Evolutionary conservation across 2,888 invertebrate species (phyloP).

Genomic region (Nowickia ferox): DNA sequence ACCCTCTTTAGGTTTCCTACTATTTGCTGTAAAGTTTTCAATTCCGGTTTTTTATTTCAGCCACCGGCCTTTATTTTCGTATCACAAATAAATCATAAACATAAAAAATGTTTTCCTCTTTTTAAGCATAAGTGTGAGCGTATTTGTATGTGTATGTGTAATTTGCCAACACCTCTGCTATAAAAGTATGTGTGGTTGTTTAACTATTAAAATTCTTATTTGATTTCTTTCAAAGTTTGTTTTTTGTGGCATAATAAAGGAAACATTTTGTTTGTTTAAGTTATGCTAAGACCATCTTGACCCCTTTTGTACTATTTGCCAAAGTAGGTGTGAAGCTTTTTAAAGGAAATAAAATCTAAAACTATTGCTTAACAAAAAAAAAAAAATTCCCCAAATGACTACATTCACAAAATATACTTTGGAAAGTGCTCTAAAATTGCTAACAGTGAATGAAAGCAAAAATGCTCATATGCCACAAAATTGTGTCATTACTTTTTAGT

Average conservation of each 20-base stretch:
- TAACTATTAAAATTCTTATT: conserved; percentile 29
- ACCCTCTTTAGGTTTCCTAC: not conserved
- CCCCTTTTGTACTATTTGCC: conserved; percentile 47
- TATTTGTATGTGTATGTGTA: not conserved
- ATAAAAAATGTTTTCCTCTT: conserved; percentile 19
- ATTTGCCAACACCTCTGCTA: not conserved
- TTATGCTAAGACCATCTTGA: conserved; percentile 50
- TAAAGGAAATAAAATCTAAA: conserved; percentile 13
- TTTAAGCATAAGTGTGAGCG: not conserved
- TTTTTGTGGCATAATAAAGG: conserved; percentile 32
- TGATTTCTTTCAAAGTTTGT: not conserved
- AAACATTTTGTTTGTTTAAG: conserved; percentile 61
- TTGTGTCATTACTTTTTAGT: conserved; percentile 24
- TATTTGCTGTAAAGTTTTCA: not conserved
- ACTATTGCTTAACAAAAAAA: conserved; percentile 12
- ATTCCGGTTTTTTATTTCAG: not conserved
- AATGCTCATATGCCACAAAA: not conserved
- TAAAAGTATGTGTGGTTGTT: not conserved
- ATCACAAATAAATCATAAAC: conserved; percentile 59
- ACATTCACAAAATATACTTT: not conserved
- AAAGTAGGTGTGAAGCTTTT: not conserved
- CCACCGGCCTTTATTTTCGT: conserved; percentile 24
- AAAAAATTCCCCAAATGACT: not conserved
- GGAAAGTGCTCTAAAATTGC: conserved; percentile 19
- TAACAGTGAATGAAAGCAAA: conserved; percentile 15